Evolutionary conservation across 2,113 vertebrate species (phyloP).

Genomic region (Eptesicus fuscus): DNA sequence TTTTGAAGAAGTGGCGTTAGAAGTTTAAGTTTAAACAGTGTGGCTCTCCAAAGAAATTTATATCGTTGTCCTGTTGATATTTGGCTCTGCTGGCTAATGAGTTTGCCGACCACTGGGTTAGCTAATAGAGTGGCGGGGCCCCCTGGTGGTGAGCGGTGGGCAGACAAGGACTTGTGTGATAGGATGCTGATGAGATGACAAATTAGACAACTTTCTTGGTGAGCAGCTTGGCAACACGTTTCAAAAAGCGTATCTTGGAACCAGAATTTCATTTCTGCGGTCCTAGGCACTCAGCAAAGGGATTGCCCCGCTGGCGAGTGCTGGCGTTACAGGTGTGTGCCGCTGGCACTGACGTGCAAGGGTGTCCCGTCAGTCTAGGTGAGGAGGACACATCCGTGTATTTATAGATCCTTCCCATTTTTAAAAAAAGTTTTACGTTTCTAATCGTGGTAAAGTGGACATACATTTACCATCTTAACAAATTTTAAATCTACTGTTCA

Average conservation of each 20-base stretch:
- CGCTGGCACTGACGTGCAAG: rapidly evolving
- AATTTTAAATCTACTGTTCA: neutral
- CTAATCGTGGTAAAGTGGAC: neutral
- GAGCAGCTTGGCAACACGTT: neutral
- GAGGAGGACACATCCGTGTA: rapidly evolving
- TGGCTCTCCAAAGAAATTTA: too few relatives aligned
- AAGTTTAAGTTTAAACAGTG: too few relatives aligned
- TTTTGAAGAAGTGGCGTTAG: too few relatives aligned
- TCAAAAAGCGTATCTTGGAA: too few relatives aligned
- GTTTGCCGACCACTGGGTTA: neutral
- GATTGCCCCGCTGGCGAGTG: rapidly evolving
- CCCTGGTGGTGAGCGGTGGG: neutral
- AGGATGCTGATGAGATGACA: neutral
- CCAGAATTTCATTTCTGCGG: neutral
- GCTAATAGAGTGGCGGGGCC: neutral
- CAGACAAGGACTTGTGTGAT: too few relatives aligned
- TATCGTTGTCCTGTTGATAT: too few relatives aligned
- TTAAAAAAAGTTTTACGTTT: neutral
- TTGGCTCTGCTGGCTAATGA: too few relatives aligned
- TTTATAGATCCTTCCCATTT: too few relatives aligned
- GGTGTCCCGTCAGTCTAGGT: neutral
- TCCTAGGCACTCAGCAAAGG: neutral
- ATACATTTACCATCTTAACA: neutral
- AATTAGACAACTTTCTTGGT: too few relatives aligned
- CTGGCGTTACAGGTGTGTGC: neutral